Evolutionary conservation across 2,113 vertebrate species (phyloP).

Genomic region (Callospermophilus lateralis): DNA sequence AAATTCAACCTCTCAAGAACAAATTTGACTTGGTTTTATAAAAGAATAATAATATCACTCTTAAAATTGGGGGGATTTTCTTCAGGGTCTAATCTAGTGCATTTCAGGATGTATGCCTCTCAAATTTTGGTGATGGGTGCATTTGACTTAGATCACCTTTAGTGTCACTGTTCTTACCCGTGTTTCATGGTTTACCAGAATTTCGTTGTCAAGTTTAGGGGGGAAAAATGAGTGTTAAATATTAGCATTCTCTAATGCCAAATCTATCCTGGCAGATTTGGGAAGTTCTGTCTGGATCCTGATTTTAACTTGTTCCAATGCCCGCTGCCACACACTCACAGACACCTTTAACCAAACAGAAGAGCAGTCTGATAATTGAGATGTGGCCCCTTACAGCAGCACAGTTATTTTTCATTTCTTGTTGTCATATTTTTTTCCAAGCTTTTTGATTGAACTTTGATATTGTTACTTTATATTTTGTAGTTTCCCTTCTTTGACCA

Average conservation of each 20-base stretch:
- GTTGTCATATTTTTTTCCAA: background rate
- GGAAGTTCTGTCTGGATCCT: background rate
- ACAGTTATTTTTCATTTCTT: background rate
- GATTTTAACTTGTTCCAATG: background rate
- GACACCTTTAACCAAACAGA: background rate
- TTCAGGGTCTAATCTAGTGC: background rate
- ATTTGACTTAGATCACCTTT: background rate
- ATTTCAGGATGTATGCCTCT: background rate
- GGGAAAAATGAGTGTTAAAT: background rate
- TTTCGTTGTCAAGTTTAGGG: background rate
- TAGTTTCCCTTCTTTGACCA: background rate
- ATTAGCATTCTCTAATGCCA: background rate
- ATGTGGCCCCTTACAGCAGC: background rate
- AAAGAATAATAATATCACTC: background rate
- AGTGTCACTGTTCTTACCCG: fast-evolving
- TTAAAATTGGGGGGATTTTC: background rate
- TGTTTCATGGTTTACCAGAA: background rate
- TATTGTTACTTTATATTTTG: background rate
- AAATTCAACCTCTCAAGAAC: background rate
- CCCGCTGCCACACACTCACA: fast-evolving
- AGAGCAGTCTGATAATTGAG: background rate
- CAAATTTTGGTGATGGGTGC: background rate
- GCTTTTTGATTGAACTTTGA: background rate
- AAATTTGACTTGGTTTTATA: background rate
- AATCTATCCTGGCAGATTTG: background rate